phyloP scores from a whole-genome alignment of 2,113 vertebrate species.

The Psophia crepitans region DNA sequence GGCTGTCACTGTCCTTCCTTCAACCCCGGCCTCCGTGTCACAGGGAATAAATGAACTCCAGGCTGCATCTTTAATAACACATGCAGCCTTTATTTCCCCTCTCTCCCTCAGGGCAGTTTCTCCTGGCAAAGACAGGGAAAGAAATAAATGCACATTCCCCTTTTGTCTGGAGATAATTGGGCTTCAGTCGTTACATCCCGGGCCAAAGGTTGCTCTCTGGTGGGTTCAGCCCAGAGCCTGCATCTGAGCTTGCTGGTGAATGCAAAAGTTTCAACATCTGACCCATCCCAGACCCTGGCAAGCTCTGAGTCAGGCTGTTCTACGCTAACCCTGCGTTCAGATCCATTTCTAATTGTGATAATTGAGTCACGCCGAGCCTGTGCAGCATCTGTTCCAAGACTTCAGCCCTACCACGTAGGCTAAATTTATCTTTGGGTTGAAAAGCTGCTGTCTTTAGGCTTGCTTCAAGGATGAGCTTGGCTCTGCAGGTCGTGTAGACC shows the following conservation, averaged over 20 bases:
- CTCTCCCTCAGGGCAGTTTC: neutral
- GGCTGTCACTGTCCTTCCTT: neutral
- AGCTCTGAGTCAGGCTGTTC: neutral
- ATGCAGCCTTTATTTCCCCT: neutral
- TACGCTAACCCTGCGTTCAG: neutral
- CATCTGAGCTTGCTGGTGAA: neutral
- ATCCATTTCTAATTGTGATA: neutral
- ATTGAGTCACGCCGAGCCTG: neutral
- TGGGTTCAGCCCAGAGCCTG: neutral
- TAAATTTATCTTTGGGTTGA: neutral
- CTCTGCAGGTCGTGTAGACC: neutral
- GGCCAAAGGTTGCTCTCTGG: neutral
- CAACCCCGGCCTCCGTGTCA: neutral
- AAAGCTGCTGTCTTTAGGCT: neutral
- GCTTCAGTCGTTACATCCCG: neutral
- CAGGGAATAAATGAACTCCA: neutral
- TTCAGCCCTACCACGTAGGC: neutral
- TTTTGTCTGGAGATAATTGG: slow-evolving; percentile 17
- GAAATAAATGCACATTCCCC: neutral
- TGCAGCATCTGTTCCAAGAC: neutral
- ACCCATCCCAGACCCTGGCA: neutral
- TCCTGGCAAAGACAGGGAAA: neutral
- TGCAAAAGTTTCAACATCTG: neutral
- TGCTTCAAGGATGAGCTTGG: neutral
- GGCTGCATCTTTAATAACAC: neutral